Conservation (phyloP, 2,113 vertebrate species). For the Eulacestoma nigropectus region DNA sequence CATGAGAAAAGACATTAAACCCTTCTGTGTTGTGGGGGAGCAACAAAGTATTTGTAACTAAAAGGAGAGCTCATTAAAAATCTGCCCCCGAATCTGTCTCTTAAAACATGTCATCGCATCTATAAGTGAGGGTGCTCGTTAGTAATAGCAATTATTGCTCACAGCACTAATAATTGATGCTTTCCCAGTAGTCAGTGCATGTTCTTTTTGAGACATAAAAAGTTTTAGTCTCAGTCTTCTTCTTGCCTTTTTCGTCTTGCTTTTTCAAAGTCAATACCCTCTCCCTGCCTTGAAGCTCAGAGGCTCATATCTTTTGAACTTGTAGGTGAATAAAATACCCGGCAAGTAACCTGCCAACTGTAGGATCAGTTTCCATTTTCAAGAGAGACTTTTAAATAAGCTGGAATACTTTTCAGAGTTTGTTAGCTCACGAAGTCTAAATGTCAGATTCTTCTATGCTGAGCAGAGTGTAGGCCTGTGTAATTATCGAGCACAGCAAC, state of each 20-base stretch:
- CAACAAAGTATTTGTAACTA: not conserved
- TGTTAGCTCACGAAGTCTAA: not conserved
- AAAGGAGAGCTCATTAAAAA: slow-evolving; percentile 28
- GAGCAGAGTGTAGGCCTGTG: not conserved
- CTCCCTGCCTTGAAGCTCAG: not conserved
- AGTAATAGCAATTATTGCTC: slow-evolving; percentile 2
- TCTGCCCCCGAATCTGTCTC: not conserved
- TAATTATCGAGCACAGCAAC: not conserved
- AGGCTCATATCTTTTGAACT: not conserved
- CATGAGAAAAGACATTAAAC: not conserved
- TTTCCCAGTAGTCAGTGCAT: not conserved
- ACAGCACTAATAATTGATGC: not conserved
- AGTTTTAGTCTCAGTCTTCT: not conserved
- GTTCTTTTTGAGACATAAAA: not conserved
- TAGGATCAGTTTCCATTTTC: not conserved
- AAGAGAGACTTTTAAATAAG: not conserved
- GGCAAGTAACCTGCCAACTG: not conserved
- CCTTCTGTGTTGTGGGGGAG: not conserved
- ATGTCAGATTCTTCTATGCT: not conserved
- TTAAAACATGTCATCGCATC: not conserved
- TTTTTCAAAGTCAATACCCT: not conserved
- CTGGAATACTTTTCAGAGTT: not conserved
- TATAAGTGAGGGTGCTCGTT: not conserved
- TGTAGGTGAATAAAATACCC: not conserved
- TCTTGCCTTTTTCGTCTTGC: not conserved